Conservation (phyloP, 2,888 invertebrate species). For the Trichacis sp. region DNA sequence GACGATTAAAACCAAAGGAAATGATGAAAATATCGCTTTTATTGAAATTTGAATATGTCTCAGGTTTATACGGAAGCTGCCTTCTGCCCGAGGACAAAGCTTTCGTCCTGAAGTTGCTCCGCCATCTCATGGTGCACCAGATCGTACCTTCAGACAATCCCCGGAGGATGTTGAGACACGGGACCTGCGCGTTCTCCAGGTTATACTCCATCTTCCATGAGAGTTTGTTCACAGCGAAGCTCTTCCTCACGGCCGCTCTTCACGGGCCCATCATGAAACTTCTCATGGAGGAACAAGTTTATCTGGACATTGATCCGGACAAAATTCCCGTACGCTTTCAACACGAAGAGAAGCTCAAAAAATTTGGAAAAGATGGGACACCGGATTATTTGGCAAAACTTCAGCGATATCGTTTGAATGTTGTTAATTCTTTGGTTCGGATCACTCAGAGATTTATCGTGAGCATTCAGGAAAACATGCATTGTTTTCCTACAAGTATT, state of each 20-base stretch:
- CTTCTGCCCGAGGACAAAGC: constrained; percentile 82
- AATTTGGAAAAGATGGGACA: constrained; percentile 83
- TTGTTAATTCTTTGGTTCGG: constrained; percentile 82
- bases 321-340: constrained; percentile 80
- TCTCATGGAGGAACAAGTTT: constrained; percentile 90
- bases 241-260: constrained; percentile 92
- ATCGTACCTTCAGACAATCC: constrained; percentile 79
- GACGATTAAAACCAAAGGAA: no score
- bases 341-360: constrained; percentile 71
- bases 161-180: constrained; percentile 81
- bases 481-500: constrained; percentile 89
- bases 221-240: constrained; percentile 88
- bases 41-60: no score
- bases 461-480: constrained; percentile 86
- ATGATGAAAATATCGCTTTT: no score
- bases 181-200: constrained; percentile 87
- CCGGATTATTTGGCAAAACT: constrained; percentile 80
- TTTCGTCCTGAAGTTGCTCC: constrained; percentile 75
- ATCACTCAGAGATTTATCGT: constrained; percentile 85
- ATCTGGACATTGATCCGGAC: constrained; percentile 91
- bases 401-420: constrained; percentile 83
- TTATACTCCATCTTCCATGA: constrained; percentile 91
- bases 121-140: constrained; percentile 80
- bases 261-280: constrained; percentile 92
- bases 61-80: constrained; percentile 80